phyloP scores from a whole-genome alignment of 2,888 invertebrate species.

The Cistogaster globosa region DNA sequence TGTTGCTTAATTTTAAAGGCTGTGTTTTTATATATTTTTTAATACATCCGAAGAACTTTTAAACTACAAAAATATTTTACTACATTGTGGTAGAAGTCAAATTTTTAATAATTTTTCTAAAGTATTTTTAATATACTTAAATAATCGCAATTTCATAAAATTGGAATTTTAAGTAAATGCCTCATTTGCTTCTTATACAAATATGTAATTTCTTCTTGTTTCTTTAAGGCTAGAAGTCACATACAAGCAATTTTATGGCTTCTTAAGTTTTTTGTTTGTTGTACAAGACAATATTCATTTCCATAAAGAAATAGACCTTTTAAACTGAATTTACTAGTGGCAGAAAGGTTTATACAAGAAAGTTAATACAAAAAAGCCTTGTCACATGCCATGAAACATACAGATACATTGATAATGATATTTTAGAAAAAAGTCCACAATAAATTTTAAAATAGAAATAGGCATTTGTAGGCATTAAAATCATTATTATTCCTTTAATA shows the following conservation, averaged over 20 bases:
- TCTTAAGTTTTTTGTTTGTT: background rate
- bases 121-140: constrained; percentile 10
- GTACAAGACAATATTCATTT: background rate
- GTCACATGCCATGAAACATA: no score
- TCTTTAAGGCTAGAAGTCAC: constrained; percentile 1
- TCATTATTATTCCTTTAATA: no score
- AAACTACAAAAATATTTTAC: constrained; percentile 15
- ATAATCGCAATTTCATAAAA: constrained; percentile 29
- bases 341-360: no score
- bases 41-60: no score
- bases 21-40: no score
- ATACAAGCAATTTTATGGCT: constrained; percentile 14
- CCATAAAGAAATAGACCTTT: background rate
- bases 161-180: background rate
- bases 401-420: no score
- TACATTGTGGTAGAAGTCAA: constrained; percentile 56
- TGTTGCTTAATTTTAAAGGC: no score
- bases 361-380: no score
- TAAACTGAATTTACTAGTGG: background rate
- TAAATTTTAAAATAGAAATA: no score
- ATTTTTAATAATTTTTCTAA: constrained; percentile 35
- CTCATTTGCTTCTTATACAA: background rate
- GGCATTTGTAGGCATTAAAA: no score
- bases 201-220: constrained; percentile 3
- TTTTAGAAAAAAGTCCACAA: no score